Conservation (phyloP, 2,113 vertebrate species). For the Cottus gobio region DNA sequence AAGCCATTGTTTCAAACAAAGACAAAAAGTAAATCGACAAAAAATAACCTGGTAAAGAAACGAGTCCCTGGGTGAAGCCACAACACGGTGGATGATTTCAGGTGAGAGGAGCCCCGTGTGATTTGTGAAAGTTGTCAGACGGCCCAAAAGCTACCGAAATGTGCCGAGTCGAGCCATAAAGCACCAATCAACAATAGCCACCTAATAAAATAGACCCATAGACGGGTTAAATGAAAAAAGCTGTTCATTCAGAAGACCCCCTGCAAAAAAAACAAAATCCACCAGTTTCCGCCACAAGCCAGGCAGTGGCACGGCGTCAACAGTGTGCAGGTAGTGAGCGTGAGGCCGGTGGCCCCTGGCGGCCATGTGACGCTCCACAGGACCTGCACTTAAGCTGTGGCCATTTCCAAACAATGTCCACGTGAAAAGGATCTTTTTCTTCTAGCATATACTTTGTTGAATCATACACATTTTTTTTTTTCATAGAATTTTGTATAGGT, state of each 20-base stretch:
- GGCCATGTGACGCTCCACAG: constrained; percentile 26
- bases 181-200: constrained; percentile 61
- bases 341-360: constrained; percentile 40
- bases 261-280: background rate
- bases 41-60: constrained; percentile 45
- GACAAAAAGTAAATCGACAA: constrained; percentile 43
- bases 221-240: constrained; percentile 40
- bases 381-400: constrained; percentile 24
- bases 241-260: constrained; percentile 40
- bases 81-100: constrained; percentile 46
- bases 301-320: constrained; percentile 30
- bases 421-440: constrained; percentile 48
- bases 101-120: constrained; percentile 37
- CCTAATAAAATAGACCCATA: constrained; percentile 45
- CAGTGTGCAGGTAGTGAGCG: constrained; percentile 37
- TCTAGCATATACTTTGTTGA: constrained; percentile 67
- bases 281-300: background rate
- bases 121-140: constrained; percentile 29
- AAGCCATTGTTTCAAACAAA: constrained; percentile 61
- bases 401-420: constrained; percentile 36
- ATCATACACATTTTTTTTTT: constrained; percentile 61
- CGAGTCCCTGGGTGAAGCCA: constrained; percentile 59
- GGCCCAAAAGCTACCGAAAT: constrained; percentile 49
- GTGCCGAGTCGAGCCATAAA: constrained; percentile 57
- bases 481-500: constrained; percentile 76